Conservation (phyloP, 2,113 vertebrate species). For the Calidris pygmaea region DNA sequence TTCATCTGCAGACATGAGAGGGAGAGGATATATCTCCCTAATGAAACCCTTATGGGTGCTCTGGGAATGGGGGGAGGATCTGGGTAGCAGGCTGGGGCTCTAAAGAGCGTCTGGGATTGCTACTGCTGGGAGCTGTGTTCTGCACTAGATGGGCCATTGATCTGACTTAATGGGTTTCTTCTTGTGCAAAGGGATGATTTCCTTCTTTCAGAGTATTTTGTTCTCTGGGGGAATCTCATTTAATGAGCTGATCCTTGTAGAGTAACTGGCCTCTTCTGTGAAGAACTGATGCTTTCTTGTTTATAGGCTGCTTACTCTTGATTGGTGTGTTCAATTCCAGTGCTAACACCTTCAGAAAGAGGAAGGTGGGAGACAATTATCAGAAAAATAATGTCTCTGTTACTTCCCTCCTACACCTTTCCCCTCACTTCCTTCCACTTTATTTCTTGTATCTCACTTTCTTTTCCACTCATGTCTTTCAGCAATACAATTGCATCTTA, state of each 20-base stretch:
- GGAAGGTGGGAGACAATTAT: not conserved
- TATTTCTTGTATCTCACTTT: not conserved
- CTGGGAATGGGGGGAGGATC: not conserved
- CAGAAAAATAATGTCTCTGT: not conserved
- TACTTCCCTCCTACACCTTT: not conserved
- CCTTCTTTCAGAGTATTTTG: not conserved
- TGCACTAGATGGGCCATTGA: not conserved
- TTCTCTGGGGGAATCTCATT: not conserved
- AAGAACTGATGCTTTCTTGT: not conserved
- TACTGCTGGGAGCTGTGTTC: not conserved
- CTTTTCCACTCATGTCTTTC: not conserved
- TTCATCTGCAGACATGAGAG: not conserved
- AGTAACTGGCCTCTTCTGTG: not conserved
- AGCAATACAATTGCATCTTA: accelerated
- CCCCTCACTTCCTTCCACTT: not conserved
- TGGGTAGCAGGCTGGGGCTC: not conserved
- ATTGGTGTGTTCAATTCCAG: not conserved
- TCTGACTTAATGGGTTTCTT: not conserved
- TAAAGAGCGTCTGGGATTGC: not conserved
- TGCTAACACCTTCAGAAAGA: not conserved
- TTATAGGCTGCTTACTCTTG: not conserved
- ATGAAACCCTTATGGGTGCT: not conserved
- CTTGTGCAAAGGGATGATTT: not conserved
- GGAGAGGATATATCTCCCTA: not conserved
- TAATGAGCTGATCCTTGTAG: not conserved